phyloP scores from a whole-genome alignment of 2,113 vertebrate genomes.

The Corvus moneduloides region DNA sequence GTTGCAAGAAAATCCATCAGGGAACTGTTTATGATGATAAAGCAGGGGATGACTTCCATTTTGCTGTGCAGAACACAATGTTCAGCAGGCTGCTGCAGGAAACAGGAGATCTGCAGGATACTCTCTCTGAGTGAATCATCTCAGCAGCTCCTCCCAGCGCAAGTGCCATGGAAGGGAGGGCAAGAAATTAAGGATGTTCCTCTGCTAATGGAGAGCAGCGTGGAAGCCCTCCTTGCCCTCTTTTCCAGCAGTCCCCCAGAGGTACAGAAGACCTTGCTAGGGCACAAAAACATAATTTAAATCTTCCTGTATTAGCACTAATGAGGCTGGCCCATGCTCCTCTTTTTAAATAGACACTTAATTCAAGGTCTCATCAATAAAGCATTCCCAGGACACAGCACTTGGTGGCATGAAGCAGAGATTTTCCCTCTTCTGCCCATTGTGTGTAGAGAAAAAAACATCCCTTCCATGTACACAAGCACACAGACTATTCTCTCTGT shows the following conservation, averaged over 20 bases:
- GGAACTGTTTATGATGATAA: neutral
- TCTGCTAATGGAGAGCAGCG: neutral
- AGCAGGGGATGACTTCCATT: neutral
- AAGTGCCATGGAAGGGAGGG: neutral
- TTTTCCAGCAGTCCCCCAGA: conserved; percentile 17
- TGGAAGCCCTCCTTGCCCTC: neutral
- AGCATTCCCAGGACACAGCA: neutral
- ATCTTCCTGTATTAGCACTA: conserved; percentile 29
- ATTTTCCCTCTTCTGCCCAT: neutral
- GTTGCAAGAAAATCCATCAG: neutral
- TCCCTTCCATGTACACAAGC: neutral
- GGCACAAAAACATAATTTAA: conserved; percentile 37
- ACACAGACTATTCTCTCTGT: neutral
- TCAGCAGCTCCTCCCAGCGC: neutral
- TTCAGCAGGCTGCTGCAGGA: neutral
- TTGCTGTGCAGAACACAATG: neutral
- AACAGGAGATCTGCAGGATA: neutral
- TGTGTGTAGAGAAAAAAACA: neutral
- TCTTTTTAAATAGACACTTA: conserved; percentile 20
- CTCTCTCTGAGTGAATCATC: neutral
- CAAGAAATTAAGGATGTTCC: conserved; percentile 25
- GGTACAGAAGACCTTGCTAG: conserved; percentile 10
- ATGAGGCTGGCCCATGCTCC: conserved; percentile 24
- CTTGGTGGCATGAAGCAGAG: neutral
- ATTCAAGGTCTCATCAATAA: conserved; percentile 32